Base-by-base conservation (phyloP, 2,113 vertebrate species). In the Scopus umbretta region DNA sequence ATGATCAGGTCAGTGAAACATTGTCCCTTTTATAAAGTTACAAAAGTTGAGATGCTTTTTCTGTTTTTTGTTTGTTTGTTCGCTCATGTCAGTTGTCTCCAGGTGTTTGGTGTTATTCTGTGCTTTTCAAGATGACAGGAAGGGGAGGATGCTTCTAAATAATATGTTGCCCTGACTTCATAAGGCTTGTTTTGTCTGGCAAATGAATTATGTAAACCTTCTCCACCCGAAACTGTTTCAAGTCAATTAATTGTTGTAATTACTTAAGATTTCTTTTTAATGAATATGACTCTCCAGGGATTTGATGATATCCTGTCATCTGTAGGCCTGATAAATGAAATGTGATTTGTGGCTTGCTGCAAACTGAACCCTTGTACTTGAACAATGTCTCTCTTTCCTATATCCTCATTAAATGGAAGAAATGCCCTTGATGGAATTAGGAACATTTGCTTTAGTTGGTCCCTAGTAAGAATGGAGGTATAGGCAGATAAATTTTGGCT, bases 221-320 rank as follows among this genome's bases (percentile, higher is more conserved):
- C 98, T 97, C 98, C 98, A 98, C 98, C 97, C 98, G 97, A 98
- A 98, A 98, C 98, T 97, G 98, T 98, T 98, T 98, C 98, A 98
- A 98, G 98, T 98, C 98, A 98, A 99, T 98, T 98, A 98, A 98
- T 98, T 98, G 98, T 98, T 98, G 98, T 98, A 98, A 99, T 99
- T 98, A 98, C 98, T 98, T 98, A 99, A 98, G 98, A 98, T 98
- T 99, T 98, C 98, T 98, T 98, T 98, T 98, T 98, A 98, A 98
- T 99, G 98, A 98, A 98, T 98, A 98, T 98, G 97, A 97, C 98
- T 98, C 98, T 98, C 98, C 80, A 8, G 98, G 98, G 98, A 98
- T 98, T 98, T 97, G 90, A 98, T 98, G 98, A 98, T 98, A 98
- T 98, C 98, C 98, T 98, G 98, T 98, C 98, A 98, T 98, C 98